A percentile compares a stretch with the other conserved stretches of the same genome.
Evolutionary conservation across 1,140 invertebrate genomes (phyloP).

Genomic region (Diploscapter pachys): DNA sequence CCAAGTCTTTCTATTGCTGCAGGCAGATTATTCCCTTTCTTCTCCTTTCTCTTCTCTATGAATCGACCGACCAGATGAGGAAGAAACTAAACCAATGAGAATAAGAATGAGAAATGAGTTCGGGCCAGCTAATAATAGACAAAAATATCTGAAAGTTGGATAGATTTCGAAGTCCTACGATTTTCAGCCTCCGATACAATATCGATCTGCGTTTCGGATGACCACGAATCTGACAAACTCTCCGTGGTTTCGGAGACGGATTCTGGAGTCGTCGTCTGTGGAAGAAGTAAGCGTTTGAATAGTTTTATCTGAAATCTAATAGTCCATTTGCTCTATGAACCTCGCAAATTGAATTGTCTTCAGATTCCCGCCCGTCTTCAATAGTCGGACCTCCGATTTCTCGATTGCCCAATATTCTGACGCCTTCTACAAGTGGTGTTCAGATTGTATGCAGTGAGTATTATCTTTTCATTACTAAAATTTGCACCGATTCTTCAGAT

Average conservation of each 20-base stretch:
- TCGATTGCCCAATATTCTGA: constrained; percentile 44
- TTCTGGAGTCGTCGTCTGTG: constrained; percentile 77
- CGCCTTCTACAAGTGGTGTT: constrained; percentile 66
- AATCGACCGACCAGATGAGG: too few relatives aligned
- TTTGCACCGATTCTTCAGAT: constrained; percentile 60
- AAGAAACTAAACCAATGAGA: too few relatives aligned
- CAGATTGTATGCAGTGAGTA: constrained; percentile 69
- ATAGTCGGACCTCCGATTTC: constrained; percentile 47
- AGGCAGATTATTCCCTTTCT: too few relatives aligned
- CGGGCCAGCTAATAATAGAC: constrained; percentile 5
- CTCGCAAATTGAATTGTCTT: constrained; percentile 59
- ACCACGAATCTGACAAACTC: constrained; percentile 74
- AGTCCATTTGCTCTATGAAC: constrained; percentile 60
- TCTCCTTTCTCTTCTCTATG: too few relatives aligned
- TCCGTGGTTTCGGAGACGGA: constrained; percentile 96
- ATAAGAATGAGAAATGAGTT: too few relatives aligned
- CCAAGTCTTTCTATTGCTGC: too few relatives aligned
- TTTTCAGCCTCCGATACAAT: constrained; percentile 40
- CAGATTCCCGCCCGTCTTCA: constrained; percentile 45
- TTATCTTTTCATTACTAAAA: neutral
- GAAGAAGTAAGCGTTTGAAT: constrained; percentile 75
- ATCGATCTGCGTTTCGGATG: constrained; percentile 58
- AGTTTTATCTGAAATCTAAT: constrained; percentile 66
- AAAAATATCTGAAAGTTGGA: constrained; percentile 38
- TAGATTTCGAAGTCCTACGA: constrained; percentile 25